These are phyloP conservation scores for Falco peregrinus DNA, from an alignment of 2,797 vertebrate genomes.

Conservation along the genomic window DNA sequence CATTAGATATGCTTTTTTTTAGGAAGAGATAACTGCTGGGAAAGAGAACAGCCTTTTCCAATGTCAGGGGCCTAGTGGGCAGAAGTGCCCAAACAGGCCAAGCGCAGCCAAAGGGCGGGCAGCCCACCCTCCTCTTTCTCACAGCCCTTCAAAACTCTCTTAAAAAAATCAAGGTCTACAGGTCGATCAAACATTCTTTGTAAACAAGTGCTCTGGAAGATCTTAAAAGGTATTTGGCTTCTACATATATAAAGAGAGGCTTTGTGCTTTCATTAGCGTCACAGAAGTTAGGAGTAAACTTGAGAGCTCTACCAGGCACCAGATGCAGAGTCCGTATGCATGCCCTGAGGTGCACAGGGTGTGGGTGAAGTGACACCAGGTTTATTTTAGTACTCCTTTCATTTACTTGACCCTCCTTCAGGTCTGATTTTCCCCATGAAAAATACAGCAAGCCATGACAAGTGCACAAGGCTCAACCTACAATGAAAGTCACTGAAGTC, in stretches of 20 bases:
- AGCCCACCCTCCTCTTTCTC: background rate
- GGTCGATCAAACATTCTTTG: background rate
- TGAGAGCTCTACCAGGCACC: background rate
- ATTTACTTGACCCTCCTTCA: background rate
- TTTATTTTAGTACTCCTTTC: background rate
- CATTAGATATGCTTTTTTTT: background rate
- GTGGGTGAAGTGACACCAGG: background rate
- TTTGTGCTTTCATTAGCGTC: background rate
- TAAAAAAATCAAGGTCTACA: background rate
- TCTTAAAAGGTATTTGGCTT: background rate
- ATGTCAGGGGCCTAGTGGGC: background rate
- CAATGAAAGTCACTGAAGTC: background rate
- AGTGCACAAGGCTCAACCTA: background rate
- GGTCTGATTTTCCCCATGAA: background rate
- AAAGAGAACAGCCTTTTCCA: background rate
- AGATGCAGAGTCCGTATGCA: background rate
- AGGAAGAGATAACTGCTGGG: background rate
- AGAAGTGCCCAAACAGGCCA: background rate
- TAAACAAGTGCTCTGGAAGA: background rate
- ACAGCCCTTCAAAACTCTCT: background rate
- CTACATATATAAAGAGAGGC: background rate
- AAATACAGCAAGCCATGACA: background rate
- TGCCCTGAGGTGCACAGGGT: background rate
- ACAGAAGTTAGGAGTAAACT: background rate
- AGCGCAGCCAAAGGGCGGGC: background rate